Base-by-base conservation (phyloP, 2,113 vertebrate genomes). In the Haliaeetus leucogaster region DNA sequence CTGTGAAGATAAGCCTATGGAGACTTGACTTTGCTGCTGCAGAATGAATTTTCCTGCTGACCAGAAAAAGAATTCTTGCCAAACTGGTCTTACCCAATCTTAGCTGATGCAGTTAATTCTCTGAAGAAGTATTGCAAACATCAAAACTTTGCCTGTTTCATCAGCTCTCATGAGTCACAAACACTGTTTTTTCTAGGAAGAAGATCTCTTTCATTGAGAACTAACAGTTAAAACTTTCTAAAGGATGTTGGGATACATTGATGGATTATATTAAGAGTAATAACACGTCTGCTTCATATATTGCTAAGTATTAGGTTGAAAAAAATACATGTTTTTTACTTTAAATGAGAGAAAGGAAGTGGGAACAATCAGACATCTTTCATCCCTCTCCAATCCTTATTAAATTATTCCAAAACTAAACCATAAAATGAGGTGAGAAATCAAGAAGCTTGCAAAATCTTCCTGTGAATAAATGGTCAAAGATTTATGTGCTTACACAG, bases 91-190 rank as follows among this genome's bases (percentile, higher is more conserved):
- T 93, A 85, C 38, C 7, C 20, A 70, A 62, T 63, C 32, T 85
- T 85, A 87, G 84, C 55, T 80, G 52, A 30, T 25, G 48, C 27
- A 94, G 55, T 79, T 78, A 94, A 95, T 95, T 96, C 86, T 83
- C 66, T 90, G 85, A 91, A 73, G 22, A 21, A 85, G 8, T 67
- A 59, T 79, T 95, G 38, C 50, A 78, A 55, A 92, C 95, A 58
- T 86, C 25, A 55, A 78, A 81, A 91, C 59, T 48, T 72, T 29
- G 17, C 14, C 30, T 53, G n/a, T 93, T 97, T 83, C 25, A 77
- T 93, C 78, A 73, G 9, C 27, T 90, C 66, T 10, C 25, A 10
- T 62, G 62, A 74, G 22, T 85, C 55, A 67, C n/a, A 82, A 89
- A 50, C 30, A 32, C 19, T 17, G 13, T 32, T 72, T 26, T 72